Conservation (phyloP, 2,113 vertebrate species). For the Nycticryphes semicollaris region DNA sequence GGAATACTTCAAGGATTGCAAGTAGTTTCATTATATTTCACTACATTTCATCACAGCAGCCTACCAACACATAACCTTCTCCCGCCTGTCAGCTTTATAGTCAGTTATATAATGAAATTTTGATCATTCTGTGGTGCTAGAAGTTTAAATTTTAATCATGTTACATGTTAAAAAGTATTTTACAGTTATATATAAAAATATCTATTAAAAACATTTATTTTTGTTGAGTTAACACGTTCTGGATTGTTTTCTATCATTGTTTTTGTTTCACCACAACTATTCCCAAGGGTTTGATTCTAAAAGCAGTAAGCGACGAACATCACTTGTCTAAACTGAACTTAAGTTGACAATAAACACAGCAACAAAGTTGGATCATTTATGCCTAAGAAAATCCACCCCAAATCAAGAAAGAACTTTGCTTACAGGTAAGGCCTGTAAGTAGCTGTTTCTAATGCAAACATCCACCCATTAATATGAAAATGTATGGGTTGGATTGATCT, state of each 20-base stretch:
- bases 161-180: not conserved
- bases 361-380: not conserved
- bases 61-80: not conserved
- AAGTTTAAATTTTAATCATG: not conserved
- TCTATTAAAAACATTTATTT: not conserved
- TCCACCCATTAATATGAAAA: not conserved
- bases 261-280: not conserved
- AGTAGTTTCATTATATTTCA: not conserved
- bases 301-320: not conserved
- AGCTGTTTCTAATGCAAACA: not conserved
- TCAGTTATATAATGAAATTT: not conserved
- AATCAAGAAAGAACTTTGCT: not conserved
- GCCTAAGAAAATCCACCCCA: not conserved
- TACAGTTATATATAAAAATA: not conserved
- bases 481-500: not conserved
- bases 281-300: not conserved
- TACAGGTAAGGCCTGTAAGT: not conserved
- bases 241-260: not conserved
- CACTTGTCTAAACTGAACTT: not conserved
- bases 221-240: not conserved
- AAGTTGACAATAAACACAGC: not conserved
- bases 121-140: not conserved
- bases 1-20: not conserved
- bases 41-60: not conserved
- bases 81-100: not conserved